phyloP scores from a whole-genome alignment of 2,888 invertebrate genomes.

The Pilophorus perplexus region DNA sequence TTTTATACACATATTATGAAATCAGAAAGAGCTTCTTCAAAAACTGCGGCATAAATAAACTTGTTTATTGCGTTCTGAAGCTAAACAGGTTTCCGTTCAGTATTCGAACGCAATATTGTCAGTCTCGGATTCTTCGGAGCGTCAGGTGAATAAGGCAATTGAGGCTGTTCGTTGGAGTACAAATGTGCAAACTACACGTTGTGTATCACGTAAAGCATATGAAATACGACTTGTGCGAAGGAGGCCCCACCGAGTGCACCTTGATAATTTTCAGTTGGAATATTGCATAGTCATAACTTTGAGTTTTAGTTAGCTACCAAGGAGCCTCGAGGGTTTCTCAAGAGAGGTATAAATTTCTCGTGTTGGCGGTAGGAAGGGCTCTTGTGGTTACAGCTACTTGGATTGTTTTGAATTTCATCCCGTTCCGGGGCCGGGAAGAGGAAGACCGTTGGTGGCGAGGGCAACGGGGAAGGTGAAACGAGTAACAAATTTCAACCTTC shows the following conservation, averaged over 20 bases:
- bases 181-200: too few relatives aligned
- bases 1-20: too few relatives aligned
- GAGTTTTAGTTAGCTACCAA: neutral
- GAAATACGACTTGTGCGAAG: too few relatives aligned
- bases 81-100: too few relatives aligned
- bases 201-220: too few relatives aligned
- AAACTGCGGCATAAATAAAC: too few relatives aligned
- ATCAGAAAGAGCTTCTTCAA: too few relatives aligned
- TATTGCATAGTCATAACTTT: slow-evolving; percentile 13
- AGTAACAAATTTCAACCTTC: slow-evolving; percentile 23
- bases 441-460: slow-evolving; percentile 7
- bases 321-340: slow-evolving; percentile 3
- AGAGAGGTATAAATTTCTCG: slow-evolving; percentile 31
- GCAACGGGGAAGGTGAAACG: slow-evolving; percentile 17
- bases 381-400: neutral
- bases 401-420: slow-evolving; percentile 39
- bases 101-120: too few relatives aligned
- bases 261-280: slow-evolving; percentile 7
- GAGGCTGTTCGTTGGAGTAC: too few relatives aligned
- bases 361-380: neutral
- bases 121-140: too few relatives aligned
- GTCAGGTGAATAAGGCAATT: too few relatives aligned
- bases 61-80: too few relatives aligned
- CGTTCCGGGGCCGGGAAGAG: neutral
- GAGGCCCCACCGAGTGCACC: neutral